These are phyloP conservation scores for Drosophila bifasciata DNA, from an alignment of 1,140 invertebrate species.

Conservation along the genomic window DNA sequence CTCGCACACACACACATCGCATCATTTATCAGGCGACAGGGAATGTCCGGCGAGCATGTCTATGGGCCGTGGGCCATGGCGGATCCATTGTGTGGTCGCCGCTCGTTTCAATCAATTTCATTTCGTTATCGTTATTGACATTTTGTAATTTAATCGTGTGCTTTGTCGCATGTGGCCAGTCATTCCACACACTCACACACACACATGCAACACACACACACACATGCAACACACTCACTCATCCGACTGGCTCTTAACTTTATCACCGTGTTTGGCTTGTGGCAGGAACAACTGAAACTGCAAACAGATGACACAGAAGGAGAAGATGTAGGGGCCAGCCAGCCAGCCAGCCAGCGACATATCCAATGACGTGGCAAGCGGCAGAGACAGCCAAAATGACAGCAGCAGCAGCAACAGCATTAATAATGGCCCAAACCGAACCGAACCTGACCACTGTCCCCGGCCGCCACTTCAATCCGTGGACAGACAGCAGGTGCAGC, in stretches of 20 bases:
- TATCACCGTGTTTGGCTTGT: conserved; percentile 69
- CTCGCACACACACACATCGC: conserved; percentile 24
- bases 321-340: conserved; percentile 37
- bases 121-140: conserved; percentile 78
- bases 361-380: conserved; percentile 48
- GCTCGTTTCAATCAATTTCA: conserved; percentile 81
- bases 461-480: neutral
- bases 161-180: conserved; percentile 63
- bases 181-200: conserved; percentile 39
- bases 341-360: neutral
- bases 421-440: conserved; percentile 26
- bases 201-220: neutral
- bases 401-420: conserved; percentile 18
- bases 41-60: conserved; percentile 24
- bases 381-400: conserved; percentile 22
- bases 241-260: conserved; percentile 68
- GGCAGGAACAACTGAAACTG: conserved; percentile 25
- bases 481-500: conserved; percentile 27
- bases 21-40: conserved; percentile 69
- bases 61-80: conserved; percentile 14
- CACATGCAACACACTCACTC: conserved; percentile 15
- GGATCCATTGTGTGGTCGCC: conserved; percentile 58
- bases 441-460: neutral
- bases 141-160: conserved; percentile 81
- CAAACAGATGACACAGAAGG: conserved; percentile 38